Percentiles rank a stretch among this genome's conserved stretches.
Conservation (phyloP, 2,797 vertebrate species). For the Heliangelus exortis region DNA sequence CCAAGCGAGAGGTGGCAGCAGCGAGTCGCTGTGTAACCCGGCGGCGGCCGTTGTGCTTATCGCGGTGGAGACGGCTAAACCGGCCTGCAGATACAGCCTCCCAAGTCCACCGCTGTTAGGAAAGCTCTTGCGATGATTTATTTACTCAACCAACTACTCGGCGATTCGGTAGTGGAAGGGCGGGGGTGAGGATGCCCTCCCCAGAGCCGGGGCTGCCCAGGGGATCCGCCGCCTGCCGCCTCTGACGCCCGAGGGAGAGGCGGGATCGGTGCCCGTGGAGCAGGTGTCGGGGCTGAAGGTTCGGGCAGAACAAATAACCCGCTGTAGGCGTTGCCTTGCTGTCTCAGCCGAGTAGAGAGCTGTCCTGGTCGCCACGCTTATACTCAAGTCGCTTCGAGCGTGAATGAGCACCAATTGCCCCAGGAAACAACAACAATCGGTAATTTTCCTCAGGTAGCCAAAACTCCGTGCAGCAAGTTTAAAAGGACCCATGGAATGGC, state of each 20-base stretch:
- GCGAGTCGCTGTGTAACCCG: constrained; percentile 59
- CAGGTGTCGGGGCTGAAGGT: too few species aligned
- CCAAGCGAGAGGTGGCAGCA: constrained; percentile 80
- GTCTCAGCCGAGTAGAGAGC: neutral
- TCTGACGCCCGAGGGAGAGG: fast-evolving
- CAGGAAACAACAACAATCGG: neutral
- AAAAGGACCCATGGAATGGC: neutral
- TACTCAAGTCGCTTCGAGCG: neutral
- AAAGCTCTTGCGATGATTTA: neutral
- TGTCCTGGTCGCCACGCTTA: fast-evolving
- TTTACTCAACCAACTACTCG: neutral
- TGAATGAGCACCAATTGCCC: neutral
- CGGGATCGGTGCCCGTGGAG: neutral
- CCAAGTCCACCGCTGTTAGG: neutral
- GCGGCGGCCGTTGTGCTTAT: neutral
- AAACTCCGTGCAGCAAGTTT: neutral
- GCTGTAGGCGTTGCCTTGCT: neutral
- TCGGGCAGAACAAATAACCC: neutral
- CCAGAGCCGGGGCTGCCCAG: neutral
- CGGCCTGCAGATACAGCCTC: neutral
- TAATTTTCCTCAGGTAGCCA: neutral
- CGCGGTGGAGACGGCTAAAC: neutral
- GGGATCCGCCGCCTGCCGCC: too few species aligned
- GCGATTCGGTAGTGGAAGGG: neutral
- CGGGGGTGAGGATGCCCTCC: neutral